Evolutionary conservation across 2,888 invertebrate species (phyloP).

Genomic region (Tipula unca): DNA sequence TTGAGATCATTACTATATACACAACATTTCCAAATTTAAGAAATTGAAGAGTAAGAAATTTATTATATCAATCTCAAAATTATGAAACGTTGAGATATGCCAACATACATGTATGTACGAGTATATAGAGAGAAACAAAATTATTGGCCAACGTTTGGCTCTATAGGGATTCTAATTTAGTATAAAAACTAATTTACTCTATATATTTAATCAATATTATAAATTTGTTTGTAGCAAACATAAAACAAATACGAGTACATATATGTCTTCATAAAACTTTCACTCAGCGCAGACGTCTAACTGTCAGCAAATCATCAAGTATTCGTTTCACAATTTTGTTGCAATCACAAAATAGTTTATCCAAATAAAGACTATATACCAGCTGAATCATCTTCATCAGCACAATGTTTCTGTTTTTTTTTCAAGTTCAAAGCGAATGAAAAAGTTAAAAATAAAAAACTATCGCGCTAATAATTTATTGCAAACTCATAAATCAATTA

Average conservation of each 20-base stretch:
- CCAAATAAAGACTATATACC: neutral
- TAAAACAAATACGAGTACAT: neutral
- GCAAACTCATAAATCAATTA: constrained; percentile 14
- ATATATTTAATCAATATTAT: neutral
- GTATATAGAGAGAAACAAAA: no score
- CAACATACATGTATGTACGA: no score
- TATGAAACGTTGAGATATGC: no score
- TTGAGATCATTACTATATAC: no score
- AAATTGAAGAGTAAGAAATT: no score
- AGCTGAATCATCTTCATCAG: neutral
- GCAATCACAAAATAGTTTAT: neutral
- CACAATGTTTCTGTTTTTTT: neutral
- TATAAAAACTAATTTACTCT: neutral
- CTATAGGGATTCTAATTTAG: no score
- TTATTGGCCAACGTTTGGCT: no score
- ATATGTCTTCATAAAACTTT: neutral
- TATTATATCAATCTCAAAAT: no score
- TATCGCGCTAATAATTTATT: neutral
- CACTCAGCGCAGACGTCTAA: neutral
- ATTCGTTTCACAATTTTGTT: neutral
- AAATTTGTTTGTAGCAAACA: neutral
- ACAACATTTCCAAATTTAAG: no score
- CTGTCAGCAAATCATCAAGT: neutral
- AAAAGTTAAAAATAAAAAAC: neutral
- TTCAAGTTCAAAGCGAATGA: neutral